Percentiles rank a stretch among this genome's conserved stretches.
Conservation (phyloP, 2,888 invertebrate genomes). For the Dasysyrphus albostriatus region DNA sequence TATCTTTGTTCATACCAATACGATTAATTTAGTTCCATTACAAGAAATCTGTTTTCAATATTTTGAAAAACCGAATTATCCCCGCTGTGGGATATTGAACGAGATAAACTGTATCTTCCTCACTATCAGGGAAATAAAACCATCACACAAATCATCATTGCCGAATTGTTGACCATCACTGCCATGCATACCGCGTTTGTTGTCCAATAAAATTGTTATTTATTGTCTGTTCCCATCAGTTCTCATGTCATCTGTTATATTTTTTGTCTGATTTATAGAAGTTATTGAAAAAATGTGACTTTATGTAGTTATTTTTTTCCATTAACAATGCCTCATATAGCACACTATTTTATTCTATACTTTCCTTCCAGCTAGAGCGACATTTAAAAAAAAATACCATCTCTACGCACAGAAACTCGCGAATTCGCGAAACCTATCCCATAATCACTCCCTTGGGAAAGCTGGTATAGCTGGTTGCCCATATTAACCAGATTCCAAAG, state of each 20-base stretch:
- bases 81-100: too few relatives aligned
- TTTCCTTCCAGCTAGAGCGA: conserved; percentile 13
- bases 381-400: too few relatives aligned
- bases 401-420: neutral
- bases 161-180: conserved; percentile 61
- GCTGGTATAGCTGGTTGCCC: neutral
- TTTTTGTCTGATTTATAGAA: conserved; percentile 66
- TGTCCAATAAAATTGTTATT: conserved; percentile 64
- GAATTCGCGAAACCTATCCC: neutral
- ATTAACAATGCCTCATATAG: conserved; percentile 35
- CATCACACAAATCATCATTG: conserved; percentile 67
- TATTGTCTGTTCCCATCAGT: conserved; percentile 57
- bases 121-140: neutral
- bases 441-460: conserved; percentile 37
- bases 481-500: conserved; percentile 36
- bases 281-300: conserved; percentile 69
- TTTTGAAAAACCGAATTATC: too few relatives aligned
- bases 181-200: conserved; percentile 35
- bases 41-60: too few relatives aligned
- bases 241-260: conserved; percentile 49
- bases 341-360: neutral
- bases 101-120: neutral
- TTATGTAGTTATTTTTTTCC: conserved; percentile 38
- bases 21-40: too few relatives aligned
- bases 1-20: too few relatives aligned